Base-by-base conservation (phyloP, 2,888 invertebrate genomes). In the Heliconius erato region DNA sequence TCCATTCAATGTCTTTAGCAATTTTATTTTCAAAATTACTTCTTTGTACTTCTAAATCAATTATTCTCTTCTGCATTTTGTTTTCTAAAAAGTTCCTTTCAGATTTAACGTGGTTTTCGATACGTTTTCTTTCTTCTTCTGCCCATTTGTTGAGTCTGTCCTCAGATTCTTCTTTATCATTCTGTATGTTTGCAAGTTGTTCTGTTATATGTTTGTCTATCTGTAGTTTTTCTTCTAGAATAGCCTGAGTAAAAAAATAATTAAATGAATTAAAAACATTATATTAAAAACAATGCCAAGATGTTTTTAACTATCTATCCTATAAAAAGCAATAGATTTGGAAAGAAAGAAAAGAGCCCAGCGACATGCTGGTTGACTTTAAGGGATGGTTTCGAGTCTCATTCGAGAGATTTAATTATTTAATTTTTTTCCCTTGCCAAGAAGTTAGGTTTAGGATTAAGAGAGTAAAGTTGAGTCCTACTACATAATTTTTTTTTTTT, bases 81-180 rank as follows among this genome's bases (percentile, higher is more conserved):
- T 85, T 79, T 78, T 93, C 91, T 77, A 92, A 35, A n/a, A 88
- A 88, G 65, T 88, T 86, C 32, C 87, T 88, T 68, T 90, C 84
- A 0, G 85, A 85, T 1, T 89, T 90, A 0, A 89, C 89, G 63
- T 91, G 90, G 16, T 87, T 87, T 6, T 92, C 87, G n/a, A 95
- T 89, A 6, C 94, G 86, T 80, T 87, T 87, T 2, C 89, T 87
- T 82, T 93, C 91, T 26, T 91, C 90, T 19, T 90, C 90, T 85
- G 89, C 87, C 90, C 91, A 92, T 4, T 87, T 85, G 2, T 87
- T 83, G 2, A 95, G 90, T 4, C 91, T 87, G 0, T 79, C 74
- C 23, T 91, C 89, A 0, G 84, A 74, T 65, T 86, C 84, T 26
- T 35, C 81, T 11, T 92, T 85, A 71, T 94, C 93, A 0, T 72